Percentiles rank a stretch among this genome's conserved stretches.
Evolutionary conservation across 2,888 invertebrate genomes (phyloP).

Genomic region (Coecobrya sp.): DNA sequence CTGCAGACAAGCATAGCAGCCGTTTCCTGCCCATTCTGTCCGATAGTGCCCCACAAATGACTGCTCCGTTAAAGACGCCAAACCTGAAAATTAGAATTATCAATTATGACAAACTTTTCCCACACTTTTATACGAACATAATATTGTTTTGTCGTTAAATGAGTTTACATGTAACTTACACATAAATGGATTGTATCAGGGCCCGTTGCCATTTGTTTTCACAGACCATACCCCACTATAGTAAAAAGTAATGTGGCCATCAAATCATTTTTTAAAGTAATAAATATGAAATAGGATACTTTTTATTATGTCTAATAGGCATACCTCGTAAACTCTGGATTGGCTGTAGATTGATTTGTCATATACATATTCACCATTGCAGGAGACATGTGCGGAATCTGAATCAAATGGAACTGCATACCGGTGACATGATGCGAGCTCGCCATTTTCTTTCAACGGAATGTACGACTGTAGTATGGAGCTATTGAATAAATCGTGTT

Average conservation of each 20-base stretch:
- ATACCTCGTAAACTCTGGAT: conserved; percentile 83
- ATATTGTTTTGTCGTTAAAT: not conserved
- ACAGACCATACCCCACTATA: conserved; percentile 94
- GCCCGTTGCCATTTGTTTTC: conserved; percentile 94
- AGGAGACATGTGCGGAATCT: conserved; percentile 54
- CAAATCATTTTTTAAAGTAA: conserved; percentile 9
- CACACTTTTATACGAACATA: no score
- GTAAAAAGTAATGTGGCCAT: conserved; percentile 71
- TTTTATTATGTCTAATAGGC: not conserved
- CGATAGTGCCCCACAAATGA: conserved; percentile 93
- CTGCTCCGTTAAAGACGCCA: conserved; percentile 94
- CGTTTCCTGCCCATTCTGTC: conserved; percentile 93
- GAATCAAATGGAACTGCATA: conserved; percentile 52
- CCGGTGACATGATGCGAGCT: conserved; percentile 90
- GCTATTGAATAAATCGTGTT: conserved; percentile 65
- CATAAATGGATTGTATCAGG: conserved; percentile 90
- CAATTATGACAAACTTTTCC: not conserved
- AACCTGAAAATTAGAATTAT: conserved; percentile 87
- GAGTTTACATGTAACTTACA: conserved; percentile 32
- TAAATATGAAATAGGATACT: not conserved
- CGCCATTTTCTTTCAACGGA: conserved; percentile 90
- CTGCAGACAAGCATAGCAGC: conserved; percentile 92
- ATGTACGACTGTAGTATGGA: conserved; percentile 88
- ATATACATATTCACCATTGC: conserved; percentile 80
- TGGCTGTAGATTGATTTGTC: conserved; percentile 77